Evolutionary conservation across 2,113 vertebrate genomes (phyloP), one percentile per base, ranked within the genome.

Genomic region (Phasianus colchicus): DNA sequence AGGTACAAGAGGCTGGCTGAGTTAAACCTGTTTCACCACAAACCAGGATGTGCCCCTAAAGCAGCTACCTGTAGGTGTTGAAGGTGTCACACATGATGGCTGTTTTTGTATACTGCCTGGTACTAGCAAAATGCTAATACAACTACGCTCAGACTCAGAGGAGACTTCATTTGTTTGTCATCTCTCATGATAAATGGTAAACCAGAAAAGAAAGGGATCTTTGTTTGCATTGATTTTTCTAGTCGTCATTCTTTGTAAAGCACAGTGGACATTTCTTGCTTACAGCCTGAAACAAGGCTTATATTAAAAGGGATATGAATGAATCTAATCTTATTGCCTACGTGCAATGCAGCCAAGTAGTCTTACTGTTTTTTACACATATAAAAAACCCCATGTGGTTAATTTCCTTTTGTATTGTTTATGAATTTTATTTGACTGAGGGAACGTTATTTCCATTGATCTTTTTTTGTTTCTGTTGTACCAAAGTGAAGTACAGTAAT

Each of bases 221-320:
- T 95, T 89, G 66, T 94, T 83, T 81, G 88, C 83, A 91, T 96
- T 82, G 96, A 75, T 95, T 97, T 97, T 93, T 95, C 94, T 97
- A 97, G 81, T 97, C 11, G 90, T 96, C 72, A 91, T 97, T 95
- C 97, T 97, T 97, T 97, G 93, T 96, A 98, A 98, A 98, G 98
- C 98, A 98, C 98, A 98, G 98, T 95, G 97, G 97, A 97, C 96
- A 92, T 96, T 96, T 95, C 91, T 89, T 86, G 92, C 92, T 89
- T 79, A 63, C 52, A 94, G 97, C 96, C 96, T n/a, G 95, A 93
- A 96, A 83, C 13, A 3, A 90, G 95, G 91, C 89, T 55, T 80
- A 45, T 7, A 8, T 47, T 74, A 88, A 95, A 93, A 96, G 95
- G 79, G 89, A 96, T 86, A 42, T 63, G 92, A 97, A 88, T 89